Evolutionary conservation across 1,140 invertebrate genomes (phyloP).

Genomic region (Macrobrachium rosenbergii): DNA sequence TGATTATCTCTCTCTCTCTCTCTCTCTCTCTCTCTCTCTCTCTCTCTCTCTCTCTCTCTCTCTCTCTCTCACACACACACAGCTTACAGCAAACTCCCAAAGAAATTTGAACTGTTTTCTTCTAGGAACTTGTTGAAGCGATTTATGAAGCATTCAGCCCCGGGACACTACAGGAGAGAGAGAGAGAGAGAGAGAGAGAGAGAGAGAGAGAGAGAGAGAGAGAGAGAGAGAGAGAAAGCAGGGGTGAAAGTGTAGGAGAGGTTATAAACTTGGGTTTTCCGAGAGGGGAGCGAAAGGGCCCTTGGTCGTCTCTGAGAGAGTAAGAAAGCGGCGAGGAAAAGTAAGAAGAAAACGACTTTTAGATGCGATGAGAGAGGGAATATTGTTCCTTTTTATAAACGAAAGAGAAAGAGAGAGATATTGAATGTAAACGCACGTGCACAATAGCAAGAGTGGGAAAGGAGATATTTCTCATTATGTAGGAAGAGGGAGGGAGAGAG

Average conservation of each 20-base stretch:
- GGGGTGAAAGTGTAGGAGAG: constrained; percentile 19
- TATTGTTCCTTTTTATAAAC: not conserved
- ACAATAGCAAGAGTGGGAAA: not conserved
- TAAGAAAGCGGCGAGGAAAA: not conserved
- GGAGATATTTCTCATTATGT: not conserved
- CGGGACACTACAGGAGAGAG: not conserved
- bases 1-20: no score
- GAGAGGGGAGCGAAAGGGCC: constrained; percentile 26
- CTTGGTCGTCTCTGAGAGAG: not conserved
- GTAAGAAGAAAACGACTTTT: not conserved
- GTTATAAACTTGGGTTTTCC: constrained; percentile 25
- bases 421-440: not conserved
- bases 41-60: no score
- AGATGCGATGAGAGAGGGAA: no score
- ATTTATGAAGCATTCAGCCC: no score
- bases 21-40: no score
- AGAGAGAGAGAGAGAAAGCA: constrained; percentile 30
- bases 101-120: no score
- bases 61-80: no score
- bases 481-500: constrained; percentile 5
- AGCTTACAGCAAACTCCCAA: no score
- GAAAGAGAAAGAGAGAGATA: not conserved
- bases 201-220: constrained; percentile 34
- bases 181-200: constrained; percentile 25
- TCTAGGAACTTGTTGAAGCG: no score